phyloP scores from a whole-genome alignment of 2,797 vertebrate species.

The Oophaga sylvatica region DNA sequence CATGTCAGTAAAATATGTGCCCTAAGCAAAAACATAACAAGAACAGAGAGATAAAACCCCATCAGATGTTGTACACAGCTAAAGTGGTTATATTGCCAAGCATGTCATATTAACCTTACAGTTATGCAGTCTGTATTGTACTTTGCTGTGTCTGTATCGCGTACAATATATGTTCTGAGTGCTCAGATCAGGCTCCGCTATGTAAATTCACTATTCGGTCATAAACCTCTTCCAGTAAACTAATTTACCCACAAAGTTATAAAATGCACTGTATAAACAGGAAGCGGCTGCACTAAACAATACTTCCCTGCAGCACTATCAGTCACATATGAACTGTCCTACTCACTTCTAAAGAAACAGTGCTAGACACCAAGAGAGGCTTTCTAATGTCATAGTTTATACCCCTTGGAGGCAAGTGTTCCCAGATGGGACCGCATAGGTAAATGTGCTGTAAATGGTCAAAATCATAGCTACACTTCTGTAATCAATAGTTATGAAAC shows the following conservation, averaged over 20 bases:
- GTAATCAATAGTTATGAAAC: too few species aligned
- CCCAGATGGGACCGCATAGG: too few species aligned
- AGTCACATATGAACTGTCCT: too few species aligned
- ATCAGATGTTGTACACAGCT: constrained; percentile 29
- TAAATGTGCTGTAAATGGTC: too few species aligned
- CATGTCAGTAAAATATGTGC: constrained; percentile 25
- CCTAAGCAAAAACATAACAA: constrained; percentile 14
- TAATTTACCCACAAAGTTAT: neutral
- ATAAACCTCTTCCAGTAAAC: neutral
- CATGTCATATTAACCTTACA: neutral
- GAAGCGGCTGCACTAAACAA: neutral
- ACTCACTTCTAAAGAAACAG: too few species aligned
- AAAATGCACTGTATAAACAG: neutral
- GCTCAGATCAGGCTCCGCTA: neutral
- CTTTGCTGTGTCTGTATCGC: neutral
- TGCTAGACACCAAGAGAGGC: too few species aligned
- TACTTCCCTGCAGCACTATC: neutral
- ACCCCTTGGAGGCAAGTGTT: too few species aligned
- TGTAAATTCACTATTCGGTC: too few species aligned
- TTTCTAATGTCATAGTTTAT: too few species aligned
- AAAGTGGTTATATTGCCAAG: neutral
- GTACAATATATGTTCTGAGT: neutral
- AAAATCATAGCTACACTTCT: too few species aligned
- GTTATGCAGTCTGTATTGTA: neutral
- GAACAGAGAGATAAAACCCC: constrained; percentile 12